Conservation (phyloP, 2,888 invertebrate species). For the Blastobasis lacticolella region DNA sequence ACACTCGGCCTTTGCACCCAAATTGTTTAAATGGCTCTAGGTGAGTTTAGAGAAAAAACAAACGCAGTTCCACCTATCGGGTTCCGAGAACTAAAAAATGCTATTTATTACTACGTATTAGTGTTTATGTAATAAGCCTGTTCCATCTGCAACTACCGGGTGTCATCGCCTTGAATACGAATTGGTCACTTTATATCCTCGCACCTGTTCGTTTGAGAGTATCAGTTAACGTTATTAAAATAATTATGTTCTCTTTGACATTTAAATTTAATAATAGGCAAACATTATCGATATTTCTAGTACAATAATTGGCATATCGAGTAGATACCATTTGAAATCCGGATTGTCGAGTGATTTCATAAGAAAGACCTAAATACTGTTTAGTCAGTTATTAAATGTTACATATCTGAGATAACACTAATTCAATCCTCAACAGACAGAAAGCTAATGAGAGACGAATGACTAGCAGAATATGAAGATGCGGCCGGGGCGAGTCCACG, state of each 20-base stretch:
- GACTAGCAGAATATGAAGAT: conserved; percentile 39
- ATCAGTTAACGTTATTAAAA: too few species aligned
- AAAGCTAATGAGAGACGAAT: conserved; percentile 59
- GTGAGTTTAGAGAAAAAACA: conserved; percentile 64
- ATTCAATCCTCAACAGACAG: conserved; percentile 60
- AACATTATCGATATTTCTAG: too few species aligned
- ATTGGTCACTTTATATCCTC: conserved; percentile 35
- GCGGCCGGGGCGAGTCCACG: too few species aligned
- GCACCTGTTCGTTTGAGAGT: conserved; percentile 25
- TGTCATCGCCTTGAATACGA: conserved; percentile 37
- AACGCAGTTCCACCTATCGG: conserved; percentile 27
- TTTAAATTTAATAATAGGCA: too few species aligned
- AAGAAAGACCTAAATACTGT: conserved; percentile 30
- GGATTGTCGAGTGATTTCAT: too few species aligned
- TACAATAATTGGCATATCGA: too few species aligned
- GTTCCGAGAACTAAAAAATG: conserved; percentile 26
- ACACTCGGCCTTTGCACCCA: conserved; percentile 57
- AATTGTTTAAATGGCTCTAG: conserved; percentile 65
- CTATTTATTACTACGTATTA: background rate
- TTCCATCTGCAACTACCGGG: conserved; percentile 16
- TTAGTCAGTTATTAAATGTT: conserved; percentile 48
- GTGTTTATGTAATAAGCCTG: conserved; percentile 4
- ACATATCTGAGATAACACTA: conserved; percentile 45
- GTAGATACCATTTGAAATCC: too few species aligned
- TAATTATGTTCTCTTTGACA: background rate